These are phyloP conservation scores for Apoderus coryli DNA, from an alignment of 2,888 invertebrate genomes.

Conservation along the genomic window DNA sequence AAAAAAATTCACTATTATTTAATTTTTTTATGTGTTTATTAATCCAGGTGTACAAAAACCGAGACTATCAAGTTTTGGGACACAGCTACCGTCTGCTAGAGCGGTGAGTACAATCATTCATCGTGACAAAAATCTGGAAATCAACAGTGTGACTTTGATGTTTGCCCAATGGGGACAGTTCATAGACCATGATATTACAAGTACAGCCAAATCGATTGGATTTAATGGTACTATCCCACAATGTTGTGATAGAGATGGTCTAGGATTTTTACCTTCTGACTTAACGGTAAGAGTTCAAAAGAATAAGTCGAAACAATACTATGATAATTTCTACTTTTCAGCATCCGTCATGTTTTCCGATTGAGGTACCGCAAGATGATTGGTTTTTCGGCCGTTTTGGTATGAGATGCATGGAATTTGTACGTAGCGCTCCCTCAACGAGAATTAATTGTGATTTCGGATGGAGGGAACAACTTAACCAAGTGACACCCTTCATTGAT, in stretches of 20 bases:
- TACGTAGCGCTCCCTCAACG: slow-evolving; percentile 69
- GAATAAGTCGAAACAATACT: too few species aligned
- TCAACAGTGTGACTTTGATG: slow-evolving; percentile 57
- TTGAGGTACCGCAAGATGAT: slow-evolving; percentile 56
- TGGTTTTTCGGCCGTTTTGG: slow-evolving; percentile 56
- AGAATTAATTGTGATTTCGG: slow-evolving; percentile 66
- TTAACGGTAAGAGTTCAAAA: slow-evolving; percentile 49
- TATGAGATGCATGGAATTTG: slow-evolving; percentile 67
- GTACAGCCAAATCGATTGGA: slow-evolving; percentile 59
- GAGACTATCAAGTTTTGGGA: slow-evolving; percentile 43
- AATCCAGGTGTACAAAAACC: slow-evolving; percentile 35
- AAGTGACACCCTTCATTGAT: slow-evolving; percentile 69
- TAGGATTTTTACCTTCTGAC: slow-evolving; percentile 43
- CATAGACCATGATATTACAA: slow-evolving; percentile 75
- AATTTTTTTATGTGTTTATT: slow-evolving; percentile 7
- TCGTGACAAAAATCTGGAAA: slow-evolving; percentile 46
- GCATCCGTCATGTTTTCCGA: slow-evolving; percentile 80
- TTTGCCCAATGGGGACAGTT: slow-evolving; percentile 90
- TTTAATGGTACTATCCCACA: slow-evolving; percentile 67
- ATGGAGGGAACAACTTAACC: slow-evolving; percentile 74
- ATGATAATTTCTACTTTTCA: slow-evolving; percentile 27
- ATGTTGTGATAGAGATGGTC: slow-evolving; percentile 52
- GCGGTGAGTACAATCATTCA: slow-evolving; percentile 57
- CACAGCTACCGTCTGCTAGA: slow-evolving; percentile 56
- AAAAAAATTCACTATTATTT: too few species aligned